phyloP scores from a whole-genome alignment of 2,113 vertebrate genomes.

The Morone chrysops region DNA sequence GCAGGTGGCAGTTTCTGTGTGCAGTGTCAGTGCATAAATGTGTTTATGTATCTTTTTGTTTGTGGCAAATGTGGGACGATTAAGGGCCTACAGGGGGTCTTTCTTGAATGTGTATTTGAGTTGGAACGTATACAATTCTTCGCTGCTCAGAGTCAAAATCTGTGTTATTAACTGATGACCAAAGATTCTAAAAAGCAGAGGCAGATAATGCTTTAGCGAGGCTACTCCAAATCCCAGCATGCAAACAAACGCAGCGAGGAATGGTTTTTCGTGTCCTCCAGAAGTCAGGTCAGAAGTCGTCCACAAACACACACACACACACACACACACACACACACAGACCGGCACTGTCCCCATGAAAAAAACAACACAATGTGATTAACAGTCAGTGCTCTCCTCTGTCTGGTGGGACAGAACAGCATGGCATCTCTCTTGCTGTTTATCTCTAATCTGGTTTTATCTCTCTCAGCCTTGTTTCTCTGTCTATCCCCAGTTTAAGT shows the following conservation, averaged over 20 bases:
- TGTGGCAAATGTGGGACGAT: not conserved
- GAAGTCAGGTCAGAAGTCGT: conserved; percentile 36
- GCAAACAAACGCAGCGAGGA: conserved; percentile 45
- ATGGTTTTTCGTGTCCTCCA: conserved; percentile 5
- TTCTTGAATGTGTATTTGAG: not conserved
- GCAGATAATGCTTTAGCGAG: not conserved
- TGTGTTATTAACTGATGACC: not conserved
- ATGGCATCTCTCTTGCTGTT: conserved; percentile 47
- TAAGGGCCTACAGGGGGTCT: not conserved
- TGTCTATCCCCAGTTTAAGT: conserved; percentile 36
- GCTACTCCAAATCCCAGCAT: conserved; percentile 22
- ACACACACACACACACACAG: not conserved
- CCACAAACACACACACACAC: no score
- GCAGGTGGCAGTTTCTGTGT: conserved; percentile 23
- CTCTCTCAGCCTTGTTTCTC: conserved; percentile 47
- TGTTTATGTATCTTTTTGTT: not conserved
- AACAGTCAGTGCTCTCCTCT: conserved; percentile 48
- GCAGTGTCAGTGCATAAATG: not conserved
- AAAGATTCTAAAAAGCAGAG: conserved; percentile 8
- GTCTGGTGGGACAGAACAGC: conserved; percentile 47
- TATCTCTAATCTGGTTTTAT: conserved; percentile 58
- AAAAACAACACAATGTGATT: conserved; percentile 51
- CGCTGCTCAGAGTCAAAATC: not conserved
- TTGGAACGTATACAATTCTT: not conserved
- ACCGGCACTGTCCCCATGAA: not conserved